Evolutionary conservation across 2,113 vertebrate genomes (phyloP).

Genomic region (Micromys minutus): DNA sequence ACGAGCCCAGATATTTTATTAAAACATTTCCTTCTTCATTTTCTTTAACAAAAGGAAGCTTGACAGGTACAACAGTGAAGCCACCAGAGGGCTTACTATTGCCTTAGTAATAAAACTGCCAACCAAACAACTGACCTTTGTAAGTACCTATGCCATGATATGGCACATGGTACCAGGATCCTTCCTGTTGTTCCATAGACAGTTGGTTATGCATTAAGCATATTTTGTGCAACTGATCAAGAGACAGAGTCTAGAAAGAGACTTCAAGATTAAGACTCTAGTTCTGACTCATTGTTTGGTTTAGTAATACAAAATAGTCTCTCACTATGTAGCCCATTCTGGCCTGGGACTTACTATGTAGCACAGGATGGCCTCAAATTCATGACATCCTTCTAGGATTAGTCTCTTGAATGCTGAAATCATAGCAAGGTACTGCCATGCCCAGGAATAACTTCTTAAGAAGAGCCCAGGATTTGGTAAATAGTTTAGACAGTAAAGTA

Average conservation of each 20-base stretch:
- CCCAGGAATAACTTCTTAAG: background rate
- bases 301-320: background rate
- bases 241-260: background rate
- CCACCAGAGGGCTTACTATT: background rate
- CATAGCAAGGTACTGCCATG: no score
- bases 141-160: background rate
- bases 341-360: background rate
- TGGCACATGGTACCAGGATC: background rate
- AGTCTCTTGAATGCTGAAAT: background rate
- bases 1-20: background rate
- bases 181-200: background rate
- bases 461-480: background rate
- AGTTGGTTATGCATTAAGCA: background rate
- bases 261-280: background rate
- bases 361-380: background rate
- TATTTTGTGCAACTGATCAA: background rate
- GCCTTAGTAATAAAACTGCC: background rate
- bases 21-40: constrained; percentile 31
- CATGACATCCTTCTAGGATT: background rate
- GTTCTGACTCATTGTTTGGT: background rate
- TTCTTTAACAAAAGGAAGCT: background rate
- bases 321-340: background rate
- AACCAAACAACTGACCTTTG: constrained; percentile 11
- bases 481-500: background rate
- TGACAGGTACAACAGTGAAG: background rate